Percentiles rank a stretch among this genome's conserved stretches.
These are phyloP conservation scores for Mesorhabditis belari DNA, from an alignment of 2,888 invertebrate genomes.

Conservation along the genomic window DNA sequence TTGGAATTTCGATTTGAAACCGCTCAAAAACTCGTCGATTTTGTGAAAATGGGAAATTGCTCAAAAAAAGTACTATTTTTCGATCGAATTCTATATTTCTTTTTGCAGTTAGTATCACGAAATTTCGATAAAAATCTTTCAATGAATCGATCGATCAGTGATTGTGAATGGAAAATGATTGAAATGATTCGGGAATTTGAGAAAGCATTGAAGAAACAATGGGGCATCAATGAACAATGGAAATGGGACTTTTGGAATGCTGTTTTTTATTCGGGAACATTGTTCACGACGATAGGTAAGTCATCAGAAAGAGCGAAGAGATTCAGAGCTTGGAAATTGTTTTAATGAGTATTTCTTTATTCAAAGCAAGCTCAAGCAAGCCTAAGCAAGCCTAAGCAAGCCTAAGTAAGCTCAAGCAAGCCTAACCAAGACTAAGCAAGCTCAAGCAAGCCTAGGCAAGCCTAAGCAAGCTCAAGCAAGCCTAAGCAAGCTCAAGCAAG, in stretches of 20 bases:
- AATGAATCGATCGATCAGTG: no score
- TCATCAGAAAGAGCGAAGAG: background rate
- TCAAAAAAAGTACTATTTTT: background rate
- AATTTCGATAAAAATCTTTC: no score
- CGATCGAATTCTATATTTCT: no score
- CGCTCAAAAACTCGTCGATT: background rate
- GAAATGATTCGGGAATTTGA: background rate
- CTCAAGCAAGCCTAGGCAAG: no score
- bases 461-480: no score
- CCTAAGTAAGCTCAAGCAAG: no score
- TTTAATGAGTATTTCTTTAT: no score
- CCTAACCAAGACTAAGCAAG: no score
- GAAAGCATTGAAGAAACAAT: background rate
- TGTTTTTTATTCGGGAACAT: constrained; percentile 43
- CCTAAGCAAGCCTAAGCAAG: no score
- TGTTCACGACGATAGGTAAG: constrained; percentile 59
- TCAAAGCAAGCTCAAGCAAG: no score
- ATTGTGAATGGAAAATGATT: background rate
- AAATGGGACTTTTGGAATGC: constrained; percentile 49
- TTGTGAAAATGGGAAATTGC: background rate
- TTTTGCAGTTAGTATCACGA: background rate
- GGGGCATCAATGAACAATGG: constrained; percentile 16
- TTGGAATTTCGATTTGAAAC: background rate
- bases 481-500: no score
- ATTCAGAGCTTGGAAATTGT: no score